phyloP scores from a whole-genome alignment of 2,113 vertebrate genomes.

The Campylorhamphus procurvoides region DNA sequence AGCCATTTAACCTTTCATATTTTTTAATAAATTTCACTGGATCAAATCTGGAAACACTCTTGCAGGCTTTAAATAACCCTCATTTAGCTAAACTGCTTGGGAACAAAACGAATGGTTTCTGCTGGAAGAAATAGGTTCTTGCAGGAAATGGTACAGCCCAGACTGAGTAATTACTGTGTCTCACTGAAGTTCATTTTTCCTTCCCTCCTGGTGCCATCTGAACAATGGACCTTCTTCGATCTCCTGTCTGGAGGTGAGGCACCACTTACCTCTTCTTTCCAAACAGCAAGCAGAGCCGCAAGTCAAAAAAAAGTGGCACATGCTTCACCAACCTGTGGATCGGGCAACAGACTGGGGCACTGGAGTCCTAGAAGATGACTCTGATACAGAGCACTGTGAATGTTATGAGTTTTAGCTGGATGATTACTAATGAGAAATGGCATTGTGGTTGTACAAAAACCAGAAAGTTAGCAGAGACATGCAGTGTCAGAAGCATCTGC shows the following conservation, averaged over 20 bases:
- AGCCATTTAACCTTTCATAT: constrained; percentile 13
- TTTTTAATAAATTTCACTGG: constrained; percentile 29
- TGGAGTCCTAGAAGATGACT: not conserved
- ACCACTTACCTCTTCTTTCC: not conserved
- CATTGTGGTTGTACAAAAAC: fast-evolving
- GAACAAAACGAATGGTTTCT: not conserved
- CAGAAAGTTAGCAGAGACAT: not conserved
- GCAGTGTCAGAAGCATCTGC: not conserved
- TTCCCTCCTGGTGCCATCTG: not conserved
- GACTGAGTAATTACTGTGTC: not conserved
- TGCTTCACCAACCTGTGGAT: not conserved
- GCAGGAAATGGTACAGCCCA: not conserved
- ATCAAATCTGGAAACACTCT: constrained; percentile 27
- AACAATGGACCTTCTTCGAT: not conserved
- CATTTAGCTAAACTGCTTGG: constrained; percentile 26
- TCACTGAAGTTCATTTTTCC: not conserved
- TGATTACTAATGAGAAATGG: not conserved
- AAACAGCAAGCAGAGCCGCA: not conserved
- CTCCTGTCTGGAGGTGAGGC: not conserved
- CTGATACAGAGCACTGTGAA: not conserved
- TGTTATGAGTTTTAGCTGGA: not conserved
- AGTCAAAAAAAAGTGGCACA: fast-evolving
- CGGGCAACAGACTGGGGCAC: not conserved
- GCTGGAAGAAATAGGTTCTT: not conserved
- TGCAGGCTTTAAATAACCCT: constrained; percentile 19